Evolutionary conservation across 2,888 invertebrate species (phyloP).

Genomic region (Ennomos fuscantarius): DNA sequence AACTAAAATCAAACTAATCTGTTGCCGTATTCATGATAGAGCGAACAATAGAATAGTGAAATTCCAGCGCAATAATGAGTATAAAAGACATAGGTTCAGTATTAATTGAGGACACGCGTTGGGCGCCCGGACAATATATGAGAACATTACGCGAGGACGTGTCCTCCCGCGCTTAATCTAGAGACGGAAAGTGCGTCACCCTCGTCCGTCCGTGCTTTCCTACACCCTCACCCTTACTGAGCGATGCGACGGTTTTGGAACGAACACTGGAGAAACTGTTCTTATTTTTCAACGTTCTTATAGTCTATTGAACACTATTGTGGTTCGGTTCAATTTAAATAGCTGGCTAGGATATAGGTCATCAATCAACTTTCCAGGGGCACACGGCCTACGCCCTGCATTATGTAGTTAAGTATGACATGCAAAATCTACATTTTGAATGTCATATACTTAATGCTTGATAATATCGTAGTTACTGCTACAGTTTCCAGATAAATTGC

Average conservation of each 20-base stretch:
- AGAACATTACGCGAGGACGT: constrained; percentile 82
- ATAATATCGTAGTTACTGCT: too few species aligned
- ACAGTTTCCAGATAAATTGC: too few species aligned
- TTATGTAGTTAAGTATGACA: too few species aligned
- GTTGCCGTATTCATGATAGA: constrained; percentile 17
- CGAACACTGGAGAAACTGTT: constrained; percentile 15
- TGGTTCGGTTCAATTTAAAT: not conserved
- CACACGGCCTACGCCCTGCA: too few species aligned
- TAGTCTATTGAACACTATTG: not conserved
- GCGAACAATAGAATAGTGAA: constrained; percentile 6
- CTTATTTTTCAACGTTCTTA: constrained; percentile 19
- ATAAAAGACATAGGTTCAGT: constrained; percentile 46
- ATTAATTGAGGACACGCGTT: constrained; percentile 78
- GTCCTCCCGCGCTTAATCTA: constrained; percentile 80
- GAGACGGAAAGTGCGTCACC: constrained; percentile 77
- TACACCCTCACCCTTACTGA: constrained; percentile 55
- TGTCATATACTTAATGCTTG: too few species aligned
- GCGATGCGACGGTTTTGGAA: constrained; percentile 19
- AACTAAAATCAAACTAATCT: constrained; percentile 19
- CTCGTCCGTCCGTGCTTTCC: constrained; percentile 59
- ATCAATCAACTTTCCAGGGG: too few species aligned
- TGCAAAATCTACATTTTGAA: too few species aligned
- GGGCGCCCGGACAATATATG: constrained; percentile 79
- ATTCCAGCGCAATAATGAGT: constrained; percentile 19
- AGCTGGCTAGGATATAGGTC: too few species aligned